phyloP scores from a whole-genome alignment of 1,140 invertebrate genomes.

The Eumeta japonica region DNA sequence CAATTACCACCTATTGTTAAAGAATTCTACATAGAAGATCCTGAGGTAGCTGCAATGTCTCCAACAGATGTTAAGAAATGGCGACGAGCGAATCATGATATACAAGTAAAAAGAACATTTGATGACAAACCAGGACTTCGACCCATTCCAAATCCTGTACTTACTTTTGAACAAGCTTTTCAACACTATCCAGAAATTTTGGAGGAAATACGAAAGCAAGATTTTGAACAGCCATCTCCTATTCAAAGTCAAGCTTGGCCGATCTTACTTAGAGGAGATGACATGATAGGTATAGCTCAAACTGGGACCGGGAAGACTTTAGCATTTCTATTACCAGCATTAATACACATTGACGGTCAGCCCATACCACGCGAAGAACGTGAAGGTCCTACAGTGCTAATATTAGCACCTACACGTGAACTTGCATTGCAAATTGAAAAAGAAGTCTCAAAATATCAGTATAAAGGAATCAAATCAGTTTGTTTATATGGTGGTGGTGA shows the following conservation, averaged over 20 bases:
- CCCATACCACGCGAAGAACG: conserved; percentile 64
- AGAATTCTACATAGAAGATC: conserved; percentile 82
- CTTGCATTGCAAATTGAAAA: conserved; percentile 87
- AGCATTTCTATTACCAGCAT: conserved; percentile 86
- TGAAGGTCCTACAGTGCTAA: conserved; percentile 78
- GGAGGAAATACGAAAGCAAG: conserved; percentile 76
- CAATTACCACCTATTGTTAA: conserved; percentile 70
- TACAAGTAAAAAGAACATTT: conserved; percentile 63
- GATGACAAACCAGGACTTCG: conserved; percentile 38
- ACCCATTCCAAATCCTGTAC: conserved; percentile 79
- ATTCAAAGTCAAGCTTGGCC: conserved; percentile 93
- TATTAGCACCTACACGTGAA: conserved; percentile 89
- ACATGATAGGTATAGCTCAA: conserved; percentile 92
- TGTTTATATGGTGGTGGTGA: conserved; percentile 86
- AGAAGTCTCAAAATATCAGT: conserved; percentile 85
- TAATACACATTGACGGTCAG: conserved; percentile 87
- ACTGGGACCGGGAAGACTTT: conserved; percentile 90
- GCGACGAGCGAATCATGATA: conserved; percentile 69
- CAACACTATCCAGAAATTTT: conserved; percentile 79
- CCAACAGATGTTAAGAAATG: conserved; percentile 63
- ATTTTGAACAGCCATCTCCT: conserved; percentile 82
- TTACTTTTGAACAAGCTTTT: conserved; percentile 84
- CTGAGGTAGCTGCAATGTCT: conserved; percentile 66
- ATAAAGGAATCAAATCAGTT: conserved; percentile 79
- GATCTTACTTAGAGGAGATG: conserved; percentile 77